Percentiles rank a stretch among this genome's conserved stretches.
These are phyloP conservation scores for Drosophila mayri DNA, from an alignment of 1,140 invertebrate genomes.

Conservation along the genomic window DNA sequence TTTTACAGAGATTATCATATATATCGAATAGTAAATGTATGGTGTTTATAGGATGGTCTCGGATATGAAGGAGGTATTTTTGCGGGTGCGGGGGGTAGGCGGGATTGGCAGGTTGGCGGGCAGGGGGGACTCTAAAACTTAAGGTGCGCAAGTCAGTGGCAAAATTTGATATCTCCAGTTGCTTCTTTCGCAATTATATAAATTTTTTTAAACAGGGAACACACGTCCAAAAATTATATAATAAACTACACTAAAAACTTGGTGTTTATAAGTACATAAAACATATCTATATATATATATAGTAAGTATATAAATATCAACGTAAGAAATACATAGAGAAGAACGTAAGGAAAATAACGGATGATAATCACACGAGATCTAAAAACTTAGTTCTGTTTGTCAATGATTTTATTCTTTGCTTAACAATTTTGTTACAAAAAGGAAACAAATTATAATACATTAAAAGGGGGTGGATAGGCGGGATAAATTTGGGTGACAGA, in stretches of 20 bases:
- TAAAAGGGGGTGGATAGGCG: constrained; percentile 26
- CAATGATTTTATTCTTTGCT: constrained; percentile 58
- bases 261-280: constrained; percentile 49
- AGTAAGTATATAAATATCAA: constrained; percentile 51
- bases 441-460: constrained; percentile 52
- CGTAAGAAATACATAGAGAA: constrained; percentile 46
- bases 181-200: constrained; percentile 13
- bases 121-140: constrained; percentile 30
- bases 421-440: constrained; percentile 54
- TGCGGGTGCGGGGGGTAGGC: constrained; percentile 32
- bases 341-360: constrained; percentile 28
- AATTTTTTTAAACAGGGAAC: constrained; percentile 21
- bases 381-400: constrained; percentile 55
- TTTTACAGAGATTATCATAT: constrained; percentile 74
- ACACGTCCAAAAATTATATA: constrained; percentile 42
- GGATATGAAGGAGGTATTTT: constrained; percentile 19
- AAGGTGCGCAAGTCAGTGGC: constrained; percentile 58
- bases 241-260: constrained; percentile 52
- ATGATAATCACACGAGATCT: constrained; percentile 63
- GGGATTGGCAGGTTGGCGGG: not conserved
- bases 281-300: constrained; percentile 14
- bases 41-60: constrained; percentile 19
- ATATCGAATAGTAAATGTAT: constrained; percentile 40
- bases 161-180: constrained; percentile 21
- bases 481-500: constrained; percentile 12